These are phyloP conservation scores for Aplochiton taeniatus DNA, from an alignment of 2,797 vertebrate genomes.

Conservation along the genomic window DNA sequence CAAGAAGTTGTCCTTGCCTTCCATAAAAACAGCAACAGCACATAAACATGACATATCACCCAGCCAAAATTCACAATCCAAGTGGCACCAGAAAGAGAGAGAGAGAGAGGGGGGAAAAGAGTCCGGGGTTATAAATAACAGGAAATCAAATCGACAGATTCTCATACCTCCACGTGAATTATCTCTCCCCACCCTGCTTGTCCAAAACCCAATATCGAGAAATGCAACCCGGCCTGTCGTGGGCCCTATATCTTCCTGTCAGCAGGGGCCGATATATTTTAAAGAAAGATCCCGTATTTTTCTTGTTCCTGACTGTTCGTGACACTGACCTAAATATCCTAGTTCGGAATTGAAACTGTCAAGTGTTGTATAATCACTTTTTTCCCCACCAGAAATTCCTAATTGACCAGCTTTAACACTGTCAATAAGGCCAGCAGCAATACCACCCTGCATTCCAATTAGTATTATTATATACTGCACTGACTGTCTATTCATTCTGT, in stretches of 20 bases:
- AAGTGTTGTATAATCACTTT: too few species aligned
- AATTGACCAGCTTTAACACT: too few species aligned
- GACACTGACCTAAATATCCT: too few species aligned
- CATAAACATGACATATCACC: conserved; percentile 49
- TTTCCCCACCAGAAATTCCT: too few species aligned
- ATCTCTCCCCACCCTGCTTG: conserved; percentile 50
- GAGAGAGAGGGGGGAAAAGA: conserved; percentile 19
- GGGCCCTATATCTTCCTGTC: conserved; percentile 71
- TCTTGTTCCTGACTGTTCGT: background rate
- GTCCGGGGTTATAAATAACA: conserved; percentile 49
- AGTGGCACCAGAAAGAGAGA: conserved; percentile 31
- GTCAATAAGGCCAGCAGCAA: too few species aligned
- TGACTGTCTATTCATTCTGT: too few species aligned
- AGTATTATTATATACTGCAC: too few species aligned
- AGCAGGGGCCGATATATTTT: conserved; percentile 63
- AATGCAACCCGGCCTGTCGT: conserved; percentile 69
- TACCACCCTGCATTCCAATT: too few species aligned
- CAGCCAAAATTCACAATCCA: conserved; percentile 49
- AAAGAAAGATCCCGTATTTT: conserved; percentile 60
- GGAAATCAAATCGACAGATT: conserved; percentile 54
- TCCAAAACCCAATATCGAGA: conserved; percentile 70
- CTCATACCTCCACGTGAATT: conserved; percentile 63
- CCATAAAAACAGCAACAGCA: conserved; percentile 25
- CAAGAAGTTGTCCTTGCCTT: too few species aligned
- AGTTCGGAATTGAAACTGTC: too few species aligned